phyloP scores from a whole-genome alignment of 1,140 invertebrate genomes.

The Phenacoccus solenopsis region DNA sequence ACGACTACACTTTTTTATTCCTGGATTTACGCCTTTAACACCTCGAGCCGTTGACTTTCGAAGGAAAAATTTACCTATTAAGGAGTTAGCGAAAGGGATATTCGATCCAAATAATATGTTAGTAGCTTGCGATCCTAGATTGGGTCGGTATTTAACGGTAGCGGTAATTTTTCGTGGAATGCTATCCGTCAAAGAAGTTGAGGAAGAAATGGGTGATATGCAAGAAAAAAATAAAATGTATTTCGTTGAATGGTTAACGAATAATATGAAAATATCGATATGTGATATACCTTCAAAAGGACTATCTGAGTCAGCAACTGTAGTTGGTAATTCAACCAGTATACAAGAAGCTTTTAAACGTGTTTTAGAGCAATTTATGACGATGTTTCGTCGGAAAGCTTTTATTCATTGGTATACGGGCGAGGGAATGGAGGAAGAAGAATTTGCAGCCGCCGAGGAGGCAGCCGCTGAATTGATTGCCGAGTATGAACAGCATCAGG shows the following conservation, averaged over 20 bases:
- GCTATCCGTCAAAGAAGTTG: conserved; percentile 49
- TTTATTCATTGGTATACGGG: conserved; percentile 66
- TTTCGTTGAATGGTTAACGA: conserved; percentile 52
- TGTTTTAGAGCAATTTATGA: conserved; percentile 46
- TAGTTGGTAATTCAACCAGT: conserved; percentile 40
- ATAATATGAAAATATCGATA: conserved; percentile 52
- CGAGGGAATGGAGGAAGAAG: conserved; percentile 58
- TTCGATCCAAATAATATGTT: conserved; percentile 53
- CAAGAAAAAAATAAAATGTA: conserved; percentile 31
- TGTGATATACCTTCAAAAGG: conserved; percentile 44
- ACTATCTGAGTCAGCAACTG: conserved; percentile 39
- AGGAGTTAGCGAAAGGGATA: conserved; percentile 39
- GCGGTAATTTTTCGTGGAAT: conserved; percentile 42
- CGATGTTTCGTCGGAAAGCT: conserved; percentile 40
- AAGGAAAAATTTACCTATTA: conserved; percentile 64
- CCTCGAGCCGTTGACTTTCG: conserved; percentile 51
- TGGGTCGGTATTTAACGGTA: not conserved
- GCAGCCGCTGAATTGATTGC: not conserved
- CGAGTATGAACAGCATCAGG: conserved; percentile 24
- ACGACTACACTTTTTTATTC: conserved; percentile 35
- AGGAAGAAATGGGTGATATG: conserved; percentile 37
- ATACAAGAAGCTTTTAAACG: conserved; percentile 52
- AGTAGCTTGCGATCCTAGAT: conserved; percentile 61
- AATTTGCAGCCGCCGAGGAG: conserved; percentile 13
- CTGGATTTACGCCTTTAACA: conserved; percentile 70